A percentile compares a stretch with the other conserved stretches of the same genome.
Evolutionary conservation across 2,797 vertebrate genomes (phyloP).

Genomic region (Coregonus suidteri): DNA sequence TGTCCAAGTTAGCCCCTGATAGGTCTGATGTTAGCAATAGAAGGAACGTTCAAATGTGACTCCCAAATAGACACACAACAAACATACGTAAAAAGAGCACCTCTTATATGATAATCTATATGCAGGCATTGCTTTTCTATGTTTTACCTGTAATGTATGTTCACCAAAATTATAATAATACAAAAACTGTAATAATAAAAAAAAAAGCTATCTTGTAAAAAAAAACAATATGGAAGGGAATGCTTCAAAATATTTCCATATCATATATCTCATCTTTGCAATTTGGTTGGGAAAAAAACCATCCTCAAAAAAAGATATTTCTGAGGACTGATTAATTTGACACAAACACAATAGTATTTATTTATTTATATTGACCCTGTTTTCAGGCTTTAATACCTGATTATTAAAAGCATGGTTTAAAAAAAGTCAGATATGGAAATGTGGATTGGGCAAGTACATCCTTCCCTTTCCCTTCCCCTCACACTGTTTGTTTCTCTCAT

Average conservation of each 20-base stretch:
- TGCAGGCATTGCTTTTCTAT: constrained; percentile 52
- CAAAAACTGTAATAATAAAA: constrained; percentile 56
- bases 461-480: constrained; percentile 5
- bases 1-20: constrained; percentile 23
- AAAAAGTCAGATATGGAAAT: background rate
- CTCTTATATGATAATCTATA: constrained; percentile 47
- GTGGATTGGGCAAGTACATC: background rate
- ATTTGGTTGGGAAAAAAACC: constrained; percentile 17
- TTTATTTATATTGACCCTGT: background rate
- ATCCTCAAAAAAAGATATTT: constrained; percentile 18
- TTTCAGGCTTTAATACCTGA: background rate
- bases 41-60: constrained; percentile 39
- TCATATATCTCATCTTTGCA: constrained; percentile 29
- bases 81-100: constrained; percentile 48
- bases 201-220: constrained; percentile 52
- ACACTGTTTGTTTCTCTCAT: background rate
- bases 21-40: constrained; percentile 39
- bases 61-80: constrained; percentile 54
- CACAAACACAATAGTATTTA: background rate
- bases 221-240: constrained; percentile 49
- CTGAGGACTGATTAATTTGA: background rate
- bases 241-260: constrained; percentile 53
- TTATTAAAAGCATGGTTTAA: background rate
- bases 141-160: constrained; percentile 30
- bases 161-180: constrained; percentile 47